These are phyloP conservation scores for Crotalus tigris DNA, from an alignment of 2,113 vertebrate genomes.

Conservation along the genomic window DNA sequence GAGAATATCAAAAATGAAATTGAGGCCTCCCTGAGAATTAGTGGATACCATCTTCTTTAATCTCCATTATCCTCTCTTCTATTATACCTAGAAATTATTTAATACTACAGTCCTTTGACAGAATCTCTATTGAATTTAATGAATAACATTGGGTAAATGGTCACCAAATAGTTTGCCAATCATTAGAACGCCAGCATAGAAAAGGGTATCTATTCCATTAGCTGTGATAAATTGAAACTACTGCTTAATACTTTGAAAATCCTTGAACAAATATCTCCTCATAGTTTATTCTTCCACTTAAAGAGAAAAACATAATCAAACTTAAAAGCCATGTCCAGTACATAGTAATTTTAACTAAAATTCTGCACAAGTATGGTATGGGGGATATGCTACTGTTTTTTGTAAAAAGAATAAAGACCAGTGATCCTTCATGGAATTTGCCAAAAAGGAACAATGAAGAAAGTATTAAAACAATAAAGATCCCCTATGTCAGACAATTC, in stretches of 20 bases:
- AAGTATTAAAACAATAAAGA: not conserved
- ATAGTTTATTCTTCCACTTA: too few species aligned
- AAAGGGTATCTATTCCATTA: not conserved
- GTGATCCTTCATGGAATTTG: not conserved
- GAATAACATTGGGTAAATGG: not conserved
- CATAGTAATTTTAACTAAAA: not conserved
- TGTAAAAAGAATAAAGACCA: not conserved
- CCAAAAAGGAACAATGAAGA: not conserved
- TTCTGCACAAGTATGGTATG: not conserved
- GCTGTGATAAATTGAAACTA: not conserved
- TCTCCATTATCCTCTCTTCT: not conserved
- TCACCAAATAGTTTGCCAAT: not conserved
- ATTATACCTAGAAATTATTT: not conserved
- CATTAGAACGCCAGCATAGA: not conserved
- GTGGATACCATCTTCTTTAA: not conserved
- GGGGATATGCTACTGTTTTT: not conserved
- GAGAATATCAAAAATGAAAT: not conserved
- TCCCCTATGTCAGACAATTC: not conserved
- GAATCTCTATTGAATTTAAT: not conserved
- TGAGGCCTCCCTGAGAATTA: not conserved
- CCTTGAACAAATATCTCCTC: not conserved
- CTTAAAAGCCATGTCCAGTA: not conserved
- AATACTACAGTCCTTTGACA: not conserved
- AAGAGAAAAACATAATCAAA: not conserved
- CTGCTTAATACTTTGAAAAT: not conserved